Conservation (phyloP, 2,888 invertebrate species). For the Tiliacea citrago region DNA sequence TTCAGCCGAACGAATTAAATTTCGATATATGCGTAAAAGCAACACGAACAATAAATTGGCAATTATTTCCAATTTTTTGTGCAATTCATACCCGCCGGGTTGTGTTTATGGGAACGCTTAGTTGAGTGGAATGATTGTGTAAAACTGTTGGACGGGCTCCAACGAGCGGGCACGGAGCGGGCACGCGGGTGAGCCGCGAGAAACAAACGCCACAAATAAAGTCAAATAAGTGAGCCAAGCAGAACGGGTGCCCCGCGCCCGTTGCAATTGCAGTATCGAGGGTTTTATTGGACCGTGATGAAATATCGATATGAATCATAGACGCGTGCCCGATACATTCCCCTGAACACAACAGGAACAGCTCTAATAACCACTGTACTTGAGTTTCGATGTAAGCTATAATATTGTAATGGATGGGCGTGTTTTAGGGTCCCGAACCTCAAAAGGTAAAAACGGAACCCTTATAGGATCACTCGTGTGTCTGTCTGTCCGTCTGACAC, state of each 20-base stretch:
- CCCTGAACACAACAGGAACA: constrained; percentile 28
- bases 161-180: constrained; percentile 81
- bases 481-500: no score
- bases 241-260: constrained; percentile 66
- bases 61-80: constrained; percentile 89
- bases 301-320: constrained; percentile 68
- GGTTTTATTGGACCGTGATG: constrained; percentile 69
- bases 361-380: constrained; percentile 13
- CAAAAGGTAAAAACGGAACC: no score
- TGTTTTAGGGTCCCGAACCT: not conserved
- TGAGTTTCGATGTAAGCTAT: constrained; percentile 2
- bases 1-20: constrained; percentile 73
- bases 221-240: constrained; percentile 87
- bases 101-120: constrained; percentile 90
- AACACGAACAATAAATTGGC: constrained; percentile 83
- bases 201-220: constrained; percentile 89
- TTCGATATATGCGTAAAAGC: constrained; percentile 77
- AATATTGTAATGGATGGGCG: constrained; percentile 20
- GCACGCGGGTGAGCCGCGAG: constrained; percentile 75
- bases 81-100: constrained; percentile 89
- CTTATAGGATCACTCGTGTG: no score
- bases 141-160: constrained; percentile 89
- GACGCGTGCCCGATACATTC: constrained; percentile 50
- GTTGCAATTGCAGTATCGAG: constrained; percentile 70
- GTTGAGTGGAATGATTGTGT: constrained; percentile 91